phyloP scores from a whole-genome alignment of 2,113 vertebrate species.

The Pavo muticus region DNA sequence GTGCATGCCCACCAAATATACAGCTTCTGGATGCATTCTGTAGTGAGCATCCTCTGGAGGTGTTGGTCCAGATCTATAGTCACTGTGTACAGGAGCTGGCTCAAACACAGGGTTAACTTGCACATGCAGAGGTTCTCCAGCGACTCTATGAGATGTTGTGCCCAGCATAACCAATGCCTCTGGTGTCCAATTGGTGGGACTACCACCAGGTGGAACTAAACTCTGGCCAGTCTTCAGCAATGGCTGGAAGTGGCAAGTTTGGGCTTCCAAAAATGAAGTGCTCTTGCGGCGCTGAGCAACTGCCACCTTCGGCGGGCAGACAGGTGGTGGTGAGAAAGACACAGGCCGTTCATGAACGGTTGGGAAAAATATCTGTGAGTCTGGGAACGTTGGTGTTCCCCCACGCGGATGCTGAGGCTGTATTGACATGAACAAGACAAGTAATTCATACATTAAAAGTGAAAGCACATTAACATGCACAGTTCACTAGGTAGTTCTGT shows the following conservation, averaged over 20 bases:
- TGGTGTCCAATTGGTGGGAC: constrained; percentile 80
- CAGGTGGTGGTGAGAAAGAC: constrained; percentile 96
- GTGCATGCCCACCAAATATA: constrained; percentile 81
- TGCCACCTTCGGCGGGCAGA: constrained; percentile 90
- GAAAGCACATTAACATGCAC: constrained; percentile 85
- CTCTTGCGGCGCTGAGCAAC: constrained; percentile 95
- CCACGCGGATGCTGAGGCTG: constrained; percentile 93
- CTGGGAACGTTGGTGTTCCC: constrained; percentile 88
- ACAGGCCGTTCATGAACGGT: constrained; percentile 93
- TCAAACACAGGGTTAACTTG: constrained; percentile 83
- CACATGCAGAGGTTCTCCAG: constrained; percentile 84
- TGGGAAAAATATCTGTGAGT: constrained; percentile 91
- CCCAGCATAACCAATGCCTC: constrained; percentile 82
- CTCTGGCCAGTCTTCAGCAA: constrained; percentile 89
- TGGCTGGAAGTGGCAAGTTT: constrained; percentile 92
- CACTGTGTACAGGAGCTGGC: constrained; percentile 83
- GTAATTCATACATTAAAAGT: constrained; percentile 88
- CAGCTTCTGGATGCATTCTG: constrained; percentile 87
- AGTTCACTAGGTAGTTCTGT: constrained; percentile 75
- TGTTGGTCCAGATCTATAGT: constrained; percentile 85
- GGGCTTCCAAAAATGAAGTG: constrained; percentile 97
- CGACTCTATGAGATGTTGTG: constrained; percentile 83
- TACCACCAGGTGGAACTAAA: constrained; percentile 86
- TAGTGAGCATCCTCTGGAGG: constrained; percentile 86
- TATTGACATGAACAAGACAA: constrained; percentile 95